Base-by-base conservation (phyloP, 2,113 vertebrate genomes). In the Vulpes vulpes region DNA sequence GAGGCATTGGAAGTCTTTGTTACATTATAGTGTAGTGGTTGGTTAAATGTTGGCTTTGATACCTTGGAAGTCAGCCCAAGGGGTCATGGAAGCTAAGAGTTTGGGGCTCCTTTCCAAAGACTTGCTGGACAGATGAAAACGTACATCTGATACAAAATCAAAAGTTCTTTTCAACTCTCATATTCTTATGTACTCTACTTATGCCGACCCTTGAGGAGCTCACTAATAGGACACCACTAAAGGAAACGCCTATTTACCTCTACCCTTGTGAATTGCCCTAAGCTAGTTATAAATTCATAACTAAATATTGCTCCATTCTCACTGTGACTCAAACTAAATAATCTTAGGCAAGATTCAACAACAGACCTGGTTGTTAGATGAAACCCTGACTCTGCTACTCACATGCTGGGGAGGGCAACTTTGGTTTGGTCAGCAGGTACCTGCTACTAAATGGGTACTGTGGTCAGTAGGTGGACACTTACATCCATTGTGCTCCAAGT, bases 31-130 rank as follows among this genome's bases (percentile, higher is more conserved):
- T 67, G 4, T 11, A 55, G 62, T 69, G 27, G 2, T 16, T 19
- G 2, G 20, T 43, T 79, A 69, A 69, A 51, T 51, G 23, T 30
- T 11, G 8, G 25, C 16, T 89, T 84, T 62, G 53, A 2, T 32
- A 19, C 60, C 12, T 49, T 91, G 23, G 65, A 78, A 82, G 27
- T 78, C n/a, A 59, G 43, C 51, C 23, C 19, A 27, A 17, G 35
- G 69, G 19, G 23, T 81, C 86, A 69, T 49, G 11, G 25, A 90
- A 27, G 30, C 15, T 60, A 51, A 80, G 65, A 88, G 38, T 35
- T 74, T 71, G 23, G 38, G 90, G 53, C 51, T 83, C 19, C 38
- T 83, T 94, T 87, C 65, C 69, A 64, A 93, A 91, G 74, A 79
- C 11, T 43, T 73, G 22, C 65, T 90, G 57, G 23, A 35, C 22